phyloP scores from a whole-genome alignment of 2,113 vertebrate species.

The Varanus salvator region DNA sequence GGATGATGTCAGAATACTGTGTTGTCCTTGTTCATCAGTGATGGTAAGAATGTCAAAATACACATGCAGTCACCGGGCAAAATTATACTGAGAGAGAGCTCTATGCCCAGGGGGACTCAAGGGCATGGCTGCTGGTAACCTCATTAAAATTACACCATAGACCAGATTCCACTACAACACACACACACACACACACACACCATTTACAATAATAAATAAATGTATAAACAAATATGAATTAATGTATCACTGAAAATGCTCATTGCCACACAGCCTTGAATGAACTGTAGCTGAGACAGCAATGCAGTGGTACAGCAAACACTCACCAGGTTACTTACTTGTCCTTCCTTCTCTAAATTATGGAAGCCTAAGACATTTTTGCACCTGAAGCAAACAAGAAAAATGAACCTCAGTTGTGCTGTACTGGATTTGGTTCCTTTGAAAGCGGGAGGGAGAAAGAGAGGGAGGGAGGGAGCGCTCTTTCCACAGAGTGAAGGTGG shows the following conservation, averaged over 20 bases:
- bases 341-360: background rate
- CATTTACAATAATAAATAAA: background rate
- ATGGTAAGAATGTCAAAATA: background rate
- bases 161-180: background rate
- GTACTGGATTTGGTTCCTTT: background rate
- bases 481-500: background rate
- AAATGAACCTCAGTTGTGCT: background rate
- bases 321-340: background rate
- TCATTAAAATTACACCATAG: constrained; percentile 9
- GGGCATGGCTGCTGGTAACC: background rate
- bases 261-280: background rate
- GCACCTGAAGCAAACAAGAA: background rate
- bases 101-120: constrained; percentile 22
- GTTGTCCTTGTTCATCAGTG: constrained; percentile 6
- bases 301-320: background rate
- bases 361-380: background rate
- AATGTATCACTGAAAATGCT: background rate
- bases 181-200: constrained; percentile 20
- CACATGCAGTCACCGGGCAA: background rate
- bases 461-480: too few relatives aligned
- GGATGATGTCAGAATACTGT: constrained; percentile 1
- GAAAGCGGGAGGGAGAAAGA: background rate
- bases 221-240: constrained; percentile 9
- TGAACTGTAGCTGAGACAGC: background rate
- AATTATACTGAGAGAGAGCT: background rate